Percentiles rank a stretch among this genome's conserved stretches.
Conservation (phyloP, 1,140 invertebrate species). For the Saxidomus purpurata region DNA sequence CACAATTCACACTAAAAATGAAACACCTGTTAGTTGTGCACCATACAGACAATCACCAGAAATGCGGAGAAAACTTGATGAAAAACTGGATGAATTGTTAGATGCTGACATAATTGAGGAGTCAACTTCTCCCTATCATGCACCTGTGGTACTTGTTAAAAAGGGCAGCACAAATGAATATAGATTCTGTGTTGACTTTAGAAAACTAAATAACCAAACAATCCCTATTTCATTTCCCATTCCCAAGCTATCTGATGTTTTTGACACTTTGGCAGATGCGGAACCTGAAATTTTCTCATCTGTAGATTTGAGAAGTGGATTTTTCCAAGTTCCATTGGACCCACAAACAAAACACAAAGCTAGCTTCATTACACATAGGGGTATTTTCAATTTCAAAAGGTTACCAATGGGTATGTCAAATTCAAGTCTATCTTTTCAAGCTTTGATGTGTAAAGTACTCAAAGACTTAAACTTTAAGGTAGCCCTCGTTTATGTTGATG, state of each 20-base stretch:
- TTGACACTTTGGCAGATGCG: background rate
- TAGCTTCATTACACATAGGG: constrained; percentile 8
- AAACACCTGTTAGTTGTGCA: background rate
- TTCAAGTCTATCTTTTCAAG: background rate
- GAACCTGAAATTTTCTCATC: background rate
- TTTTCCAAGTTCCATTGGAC: constrained; percentile 83
- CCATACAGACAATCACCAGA: background rate
- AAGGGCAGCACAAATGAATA: background rate
- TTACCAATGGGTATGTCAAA: background rate
- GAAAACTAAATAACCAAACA: background rate
- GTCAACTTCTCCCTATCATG: background rate
- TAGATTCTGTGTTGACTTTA: background rate
- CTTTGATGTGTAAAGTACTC: background rate
- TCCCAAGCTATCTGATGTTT: background rate
- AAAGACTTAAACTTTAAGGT: background rate
- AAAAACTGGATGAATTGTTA: background rate
- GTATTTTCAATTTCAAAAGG: background rate
- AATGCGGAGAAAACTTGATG: background rate
- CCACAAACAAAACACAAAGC: constrained; percentile 81
- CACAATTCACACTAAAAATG: background rate
- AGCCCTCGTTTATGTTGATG: background rate
- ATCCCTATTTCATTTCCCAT: background rate
- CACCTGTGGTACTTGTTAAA: background rate
- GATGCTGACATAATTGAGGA: background rate
- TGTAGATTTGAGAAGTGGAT: constrained; percentile 56